Evolutionary conservation across 1,140 invertebrate species (phyloP).

Genomic region (Gyrodactylus bullatarudis): DNA sequence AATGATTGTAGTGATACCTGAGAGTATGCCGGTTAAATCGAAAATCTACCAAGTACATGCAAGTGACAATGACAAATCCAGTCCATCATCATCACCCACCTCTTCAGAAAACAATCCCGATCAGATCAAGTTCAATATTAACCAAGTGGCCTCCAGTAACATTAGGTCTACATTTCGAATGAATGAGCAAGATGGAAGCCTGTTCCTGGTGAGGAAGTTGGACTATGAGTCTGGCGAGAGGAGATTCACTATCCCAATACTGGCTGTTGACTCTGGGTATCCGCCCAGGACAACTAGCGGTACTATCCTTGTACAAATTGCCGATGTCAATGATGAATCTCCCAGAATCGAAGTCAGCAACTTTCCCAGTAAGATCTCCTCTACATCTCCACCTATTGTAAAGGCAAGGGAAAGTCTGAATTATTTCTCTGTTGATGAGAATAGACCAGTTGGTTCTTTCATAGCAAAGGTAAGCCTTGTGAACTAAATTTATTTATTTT

Average conservation of each 20-base stretch:
- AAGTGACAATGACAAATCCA: neutral
- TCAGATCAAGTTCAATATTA: neutral
- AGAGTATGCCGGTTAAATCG: neutral
- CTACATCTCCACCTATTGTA: too few species aligned
- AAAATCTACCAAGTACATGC: neutral
- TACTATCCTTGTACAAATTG: neutral
- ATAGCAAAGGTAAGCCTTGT: neutral
- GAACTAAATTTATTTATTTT: neutral
- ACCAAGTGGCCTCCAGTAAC: neutral
- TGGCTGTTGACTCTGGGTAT: neutral
- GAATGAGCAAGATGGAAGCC: neutral
- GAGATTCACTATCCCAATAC: neutral
- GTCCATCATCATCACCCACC: too few species aligned
- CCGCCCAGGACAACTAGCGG: neutral
- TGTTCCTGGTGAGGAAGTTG: neutral
- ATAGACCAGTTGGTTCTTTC: neutral
- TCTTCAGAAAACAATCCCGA: neutral
- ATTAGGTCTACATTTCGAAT: neutral
- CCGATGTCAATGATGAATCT: neutral
- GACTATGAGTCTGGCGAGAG: neutral
- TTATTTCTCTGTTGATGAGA: neutral
- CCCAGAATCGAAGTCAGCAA: neutral
- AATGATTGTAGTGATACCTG: neutral
- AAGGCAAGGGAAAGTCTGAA: too few species aligned
- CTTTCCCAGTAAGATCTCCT: neutral